Evolutionary conservation across 1,140 invertebrate genomes (phyloP), one percentile per base, ranked within the genome.

Genomic region (Ceratitis capitata): DNA sequence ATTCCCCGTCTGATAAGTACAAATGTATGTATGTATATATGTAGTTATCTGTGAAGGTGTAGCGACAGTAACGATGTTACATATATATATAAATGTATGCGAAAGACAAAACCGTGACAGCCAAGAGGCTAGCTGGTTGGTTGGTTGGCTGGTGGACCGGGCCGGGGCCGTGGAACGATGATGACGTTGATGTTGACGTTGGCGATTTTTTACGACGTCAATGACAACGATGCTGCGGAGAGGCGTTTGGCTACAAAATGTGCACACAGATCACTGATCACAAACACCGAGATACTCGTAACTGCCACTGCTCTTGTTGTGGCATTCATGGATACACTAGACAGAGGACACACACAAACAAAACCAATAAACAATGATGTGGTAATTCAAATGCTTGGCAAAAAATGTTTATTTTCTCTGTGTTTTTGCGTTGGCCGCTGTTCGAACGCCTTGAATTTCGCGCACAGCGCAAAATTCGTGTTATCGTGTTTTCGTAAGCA

Each of bases 121-220:
- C n/a, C n/a, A n/a, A n/a, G n/a, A n/a, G n/a, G 39, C 64, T 35
- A 7, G 64, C 61, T 56, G 51, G 51, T n/a, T n/a, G 14, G 9
- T 19, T 53, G 14, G 51, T 53, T 12, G 51, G 51, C 1, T 19
- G 51, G 4, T 19, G 51, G 5, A 19, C 4, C 10, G 1, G 51
- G n/a, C n/a, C 4, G 51, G 14, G 7, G 16, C 32, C n/a, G 64
- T 35, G 32, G 14, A 16, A 39, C 32, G 39, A 47, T 78, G 69
- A 78, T 78, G 69, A 78, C 69, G 69, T 78, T 69, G 69, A 78
- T 78, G 69, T 23, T 78, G 69, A 78, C 69, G 69, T 78, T 78
- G 39, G 39, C 69, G 32, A 78, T 78, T 78, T 56, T 64, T 64
- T 35, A 78, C 35, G 69, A 9, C 39, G n/a, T 45, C 42, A 78